Evolutionary conservation across 2,888 invertebrate genomes (phyloP).

Genomic region (Troglohyphantes excavatus): DNA sequence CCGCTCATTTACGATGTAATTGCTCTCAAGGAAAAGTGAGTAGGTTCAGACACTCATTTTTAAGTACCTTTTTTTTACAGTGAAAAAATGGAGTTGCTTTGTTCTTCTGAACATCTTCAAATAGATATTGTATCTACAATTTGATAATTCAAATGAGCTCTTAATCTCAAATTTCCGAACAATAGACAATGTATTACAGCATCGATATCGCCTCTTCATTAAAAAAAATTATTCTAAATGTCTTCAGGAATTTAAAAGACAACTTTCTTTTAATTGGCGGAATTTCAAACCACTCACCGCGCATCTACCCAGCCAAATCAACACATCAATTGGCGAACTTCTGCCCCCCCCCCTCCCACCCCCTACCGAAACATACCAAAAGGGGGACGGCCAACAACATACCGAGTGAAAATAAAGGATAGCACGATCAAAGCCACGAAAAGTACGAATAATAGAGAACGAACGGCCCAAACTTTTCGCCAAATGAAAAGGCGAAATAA

Average conservation of each 20-base stretch:
- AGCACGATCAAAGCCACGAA: slow-evolving; percentile 57
- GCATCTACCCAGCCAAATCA: not conserved
- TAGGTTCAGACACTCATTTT: no score
- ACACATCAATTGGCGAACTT: no score
- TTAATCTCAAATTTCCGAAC: no score
- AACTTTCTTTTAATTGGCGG: not conserved
- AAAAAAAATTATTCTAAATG: not conserved
- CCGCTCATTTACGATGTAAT: no score
- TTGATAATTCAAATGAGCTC: no score
- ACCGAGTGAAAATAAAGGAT: slow-evolving; percentile 53
- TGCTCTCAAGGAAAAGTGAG: no score
- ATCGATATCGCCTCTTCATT: not conserved
- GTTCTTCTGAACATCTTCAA: no score
- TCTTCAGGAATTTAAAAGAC: not conserved
- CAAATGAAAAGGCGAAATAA: slow-evolving; percentile 65
- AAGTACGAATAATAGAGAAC: slow-evolving; percentile 70
- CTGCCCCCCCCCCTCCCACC: not conserved
- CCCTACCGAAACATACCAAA: not conserved
- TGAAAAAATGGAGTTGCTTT: no score
- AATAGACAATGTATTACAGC: no score
- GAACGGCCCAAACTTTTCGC: slow-evolving; percentile 60
- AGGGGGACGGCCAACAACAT: not conserved
- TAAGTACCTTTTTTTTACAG: no score
- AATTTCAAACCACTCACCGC: not conserved
- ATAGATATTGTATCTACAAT: no score